Evolutionary conservation across 2,888 invertebrate species (phyloP), one percentile per base, ranked within the genome.

Genomic region (Druceiella hillmani): DNA sequence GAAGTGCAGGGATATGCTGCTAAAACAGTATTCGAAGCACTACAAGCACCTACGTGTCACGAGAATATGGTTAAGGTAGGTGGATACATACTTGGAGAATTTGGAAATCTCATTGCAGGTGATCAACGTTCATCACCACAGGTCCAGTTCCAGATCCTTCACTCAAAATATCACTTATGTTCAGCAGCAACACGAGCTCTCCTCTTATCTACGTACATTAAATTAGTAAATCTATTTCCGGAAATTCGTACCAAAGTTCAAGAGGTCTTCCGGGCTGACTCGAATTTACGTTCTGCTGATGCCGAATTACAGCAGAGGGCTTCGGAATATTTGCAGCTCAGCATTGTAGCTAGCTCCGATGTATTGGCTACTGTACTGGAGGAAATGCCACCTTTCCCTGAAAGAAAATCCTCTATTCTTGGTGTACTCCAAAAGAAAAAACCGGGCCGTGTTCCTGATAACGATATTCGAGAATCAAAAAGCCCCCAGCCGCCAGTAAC

Each of bases 31-130:
- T 99, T 99, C 73, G 99, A 99, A 75, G 95, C 95, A 39, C 70
- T 98, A 36, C 97, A 99, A 74, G 97, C 97, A 17, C 97, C 98
- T 12, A 98, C 99, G 15, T 99, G 99, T 58, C 99, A 99, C 63
- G 99, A 99, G 68, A 99, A 99, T 64, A 99, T 99, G 99, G 98
- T 99, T 2, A 99, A 99, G 79, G 99, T 99, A 37, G 98, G 98
- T 43, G 99, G 98, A 36, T 99, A 99, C 57, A 98, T 99, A 54
- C 78, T 99, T 43, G 99, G 99, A 44, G 98, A 99, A 68, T 99
- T 99, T 70, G 99, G 99, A 36, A 99, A 99, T 72, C 78, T 99
- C 43, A 99, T 99, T 61, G 99, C 99, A 52, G 99, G 99, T 10
- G 99, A 99, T 65, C 89, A 92, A 43, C 78, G 98, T 40, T 99